Evolutionary conservation across 2,888 invertebrate genomes (phyloP), one percentile per base, ranked within the genome.

Genomic region (Portevinia maculata): DNA sequence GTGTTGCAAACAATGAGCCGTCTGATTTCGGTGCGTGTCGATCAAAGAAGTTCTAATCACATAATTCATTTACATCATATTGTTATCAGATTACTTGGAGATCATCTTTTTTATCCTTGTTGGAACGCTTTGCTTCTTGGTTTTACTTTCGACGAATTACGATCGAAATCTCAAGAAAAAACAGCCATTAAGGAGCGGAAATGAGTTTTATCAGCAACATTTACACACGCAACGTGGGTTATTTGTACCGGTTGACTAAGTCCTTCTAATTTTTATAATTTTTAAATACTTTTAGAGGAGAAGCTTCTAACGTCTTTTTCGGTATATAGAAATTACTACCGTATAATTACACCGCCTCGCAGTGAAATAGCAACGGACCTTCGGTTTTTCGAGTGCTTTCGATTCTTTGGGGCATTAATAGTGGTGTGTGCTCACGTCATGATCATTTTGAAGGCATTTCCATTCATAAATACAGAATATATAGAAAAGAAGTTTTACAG

Each of bases 241-340:
- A 1, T 13, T 5, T 13, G 2, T 15, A 13, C 0, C 1, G n/a
- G 0, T 8, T 7, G 5, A 8, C 6, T 9, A 21, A n/a, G n/a
- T n/a, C n/a, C n/a, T n/a, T n/a, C n/a, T n/a, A n/a, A n/a, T n/a
- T n/a, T n/a, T n/a, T n/a, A n/a, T n/a, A n/a, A n/a, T n/a, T n/a
- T 6, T 11, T 15, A 3, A 13, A 39, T 48, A 55, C 39, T 84
- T 79, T 53, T 11, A 88, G 87, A 15, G 1, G 85, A 88, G 37
- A 78, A 64, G 4, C 41, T 87, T 0, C 37, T 89, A 0, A 87
- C 88, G 13, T 84, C 88, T 7, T 89, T 89, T 55, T 89, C 89
- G 1, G 15, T 89, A 3, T 86, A 86, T 21, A 88, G 89, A 48
- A 89, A 89, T 19, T 89, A 88, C 57, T 88, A 86, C 78, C 89